Percentiles rank a stretch among this genome's conserved stretches.
Evolutionary conservation across 2,113 vertebrate genomes (phyloP).

Genomic region (Amphiprion ocellaris): DNA sequence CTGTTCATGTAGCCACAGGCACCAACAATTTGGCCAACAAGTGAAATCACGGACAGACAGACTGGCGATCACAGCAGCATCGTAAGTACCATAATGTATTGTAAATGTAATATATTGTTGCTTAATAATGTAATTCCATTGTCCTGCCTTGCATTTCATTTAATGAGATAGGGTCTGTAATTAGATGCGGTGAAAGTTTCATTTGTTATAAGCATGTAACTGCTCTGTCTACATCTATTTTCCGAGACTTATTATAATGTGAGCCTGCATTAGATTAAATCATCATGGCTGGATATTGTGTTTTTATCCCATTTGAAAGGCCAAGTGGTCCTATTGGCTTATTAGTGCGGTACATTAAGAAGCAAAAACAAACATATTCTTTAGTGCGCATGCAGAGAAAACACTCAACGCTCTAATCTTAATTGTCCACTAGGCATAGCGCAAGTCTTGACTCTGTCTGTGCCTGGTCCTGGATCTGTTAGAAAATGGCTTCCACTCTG

Average conservation of each 20-base stretch:
- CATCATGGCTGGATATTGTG: conserved; percentile 47
- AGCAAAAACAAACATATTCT: conserved; percentile 38
- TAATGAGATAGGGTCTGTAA: conserved; percentile 45
- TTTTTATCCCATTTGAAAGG: conserved; percentile 53
- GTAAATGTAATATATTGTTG: conserved; percentile 36
- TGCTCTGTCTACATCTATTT: conserved; percentile 34
- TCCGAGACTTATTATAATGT: conserved; percentile 34
- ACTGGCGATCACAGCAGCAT: conserved; percentile 21
- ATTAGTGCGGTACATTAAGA: conserved; percentile 31
- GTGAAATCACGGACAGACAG: conserved; percentile 54
- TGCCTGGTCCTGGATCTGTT: conserved; percentile 51
- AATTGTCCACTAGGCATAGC: conserved; percentile 35
- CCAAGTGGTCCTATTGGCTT: conserved; percentile 59
- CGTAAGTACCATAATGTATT: conserved; percentile 66
- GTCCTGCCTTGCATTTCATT: conserved; percentile 42
- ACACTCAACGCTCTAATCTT: conserved; percentile 30
- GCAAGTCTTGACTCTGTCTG: conserved; percentile 43
- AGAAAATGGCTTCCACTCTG: conserved; percentile 87
- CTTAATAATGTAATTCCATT: conserved; percentile 28
- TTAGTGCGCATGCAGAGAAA: conserved; percentile 28
- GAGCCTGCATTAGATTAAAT: conserved; percentile 56
- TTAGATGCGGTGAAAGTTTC: conserved; percentile 37
- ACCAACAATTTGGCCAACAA: conserved; percentile 49
- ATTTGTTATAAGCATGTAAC: conserved; percentile 28
- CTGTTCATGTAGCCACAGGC: conserved; percentile 41